Evolutionary conservation across 2,797 vertebrate species (phyloP), one percentile per base, ranked within the genome.

Genomic region (Manis javanica): DNA sequence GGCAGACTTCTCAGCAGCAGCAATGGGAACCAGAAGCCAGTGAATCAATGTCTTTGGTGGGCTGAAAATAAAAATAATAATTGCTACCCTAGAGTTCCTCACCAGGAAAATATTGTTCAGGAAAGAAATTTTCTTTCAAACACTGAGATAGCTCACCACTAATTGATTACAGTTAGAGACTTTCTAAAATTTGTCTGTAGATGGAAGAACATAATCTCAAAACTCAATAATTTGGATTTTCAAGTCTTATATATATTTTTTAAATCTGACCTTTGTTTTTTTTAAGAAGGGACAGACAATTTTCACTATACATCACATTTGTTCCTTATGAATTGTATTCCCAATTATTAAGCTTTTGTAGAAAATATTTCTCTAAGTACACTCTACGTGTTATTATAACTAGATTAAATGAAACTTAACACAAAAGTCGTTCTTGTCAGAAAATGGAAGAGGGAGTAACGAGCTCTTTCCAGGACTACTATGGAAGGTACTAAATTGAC

Each of bases 281-380:
- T 84, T 71, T 81, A 42, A 26, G 26, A 53, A 74, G 8, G 26
- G 11, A 63, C 24, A 39, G 15, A 51, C 8, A 55, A 69, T 92
- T 94, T 94, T 90, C n/a, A 68, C 46, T 51, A 68, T 46, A 10
- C 39, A 42, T 10, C 5, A 95, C 88, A 95, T 95, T 91, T 74
- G 4, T 72, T 66, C 63, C 63, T 75, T 93, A 84, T 88, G 49
- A 69, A 68, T 82, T 68, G 31, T 85, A 72, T 71, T 89, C 5
- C 46, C 91, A 66, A 72, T 53, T 84, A 87, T 72, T 81, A 94
- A 69, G 34, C 19, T n/a, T 85, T 10, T 14, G 77, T 77, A 87
- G 85, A 94, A 77, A 55, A 15, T 89, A 49, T 89, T 87, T 79
- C 11, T 19, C n/a, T 34, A n/a, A 90, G 18, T 68, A 84, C 2